phyloP scores from a whole-genome alignment of 1,140 invertebrate species.

The Holcopasites calliopsidis region DNA sequence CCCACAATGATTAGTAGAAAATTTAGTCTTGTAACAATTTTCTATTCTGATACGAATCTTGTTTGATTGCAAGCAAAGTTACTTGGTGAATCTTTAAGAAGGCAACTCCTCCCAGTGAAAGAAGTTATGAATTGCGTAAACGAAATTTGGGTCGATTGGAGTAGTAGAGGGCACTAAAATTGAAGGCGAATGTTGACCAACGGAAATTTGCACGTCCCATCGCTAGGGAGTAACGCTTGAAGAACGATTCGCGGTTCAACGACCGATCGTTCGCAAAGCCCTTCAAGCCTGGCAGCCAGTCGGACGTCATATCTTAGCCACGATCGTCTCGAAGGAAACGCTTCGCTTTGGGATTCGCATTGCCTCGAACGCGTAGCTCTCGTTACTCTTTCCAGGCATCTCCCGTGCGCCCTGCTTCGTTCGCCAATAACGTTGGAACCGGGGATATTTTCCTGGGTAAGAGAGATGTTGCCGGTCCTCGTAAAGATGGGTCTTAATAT shows the following conservation, averaged over 20 bases:
- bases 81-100: too few relatives aligned
- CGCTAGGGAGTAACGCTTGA: conserved; percentile 4
- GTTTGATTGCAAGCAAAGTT: too few relatives aligned
- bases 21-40: too few relatives aligned
- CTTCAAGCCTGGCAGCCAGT: conserved; percentile 39
- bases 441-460: not conserved
- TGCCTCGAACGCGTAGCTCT: not conserved
- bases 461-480: not conserved
- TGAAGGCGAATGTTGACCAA: conserved; percentile 6
- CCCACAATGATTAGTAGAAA: too few relatives aligned
- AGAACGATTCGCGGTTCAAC: conserved; percentile 40
- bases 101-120: too few relatives aligned
- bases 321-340: conserved; percentile 32
- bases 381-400: not conserved
- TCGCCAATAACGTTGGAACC: conserved; percentile 14
- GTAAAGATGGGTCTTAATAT: conserved; percentile 26
- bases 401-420: not conserved
- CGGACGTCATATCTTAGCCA: conserved; percentile 38
- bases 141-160: too few relatives aligned
- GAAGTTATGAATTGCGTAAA: too few relatives aligned
- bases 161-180: too few relatives aligned
- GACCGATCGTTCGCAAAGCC: conserved; percentile 45
- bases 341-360: conserved; percentile 22
- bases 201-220: conserved; percentile 1
- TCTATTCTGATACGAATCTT: too few relatives aligned